A percentile compares a stretch with the other conserved stretches of the same genome.
These are phyloP conservation scores for Laothoe populi DNA, from an alignment of 2,888 invertebrate genomes.

Conservation along the genomic window DNA sequence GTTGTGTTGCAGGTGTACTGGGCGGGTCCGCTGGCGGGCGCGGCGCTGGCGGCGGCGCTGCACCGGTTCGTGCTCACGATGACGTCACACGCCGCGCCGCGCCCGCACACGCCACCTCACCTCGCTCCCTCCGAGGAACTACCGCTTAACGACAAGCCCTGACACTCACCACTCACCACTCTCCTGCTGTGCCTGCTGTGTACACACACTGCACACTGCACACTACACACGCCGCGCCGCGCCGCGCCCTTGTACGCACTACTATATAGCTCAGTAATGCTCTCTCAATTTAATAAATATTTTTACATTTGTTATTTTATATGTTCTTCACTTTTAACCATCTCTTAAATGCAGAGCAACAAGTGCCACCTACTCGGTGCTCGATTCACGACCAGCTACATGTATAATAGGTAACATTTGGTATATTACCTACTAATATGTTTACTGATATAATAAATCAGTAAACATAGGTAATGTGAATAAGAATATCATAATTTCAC, in stretches of 20 bases:
- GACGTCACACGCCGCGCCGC: constrained; percentile 75
- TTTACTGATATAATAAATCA: too few relatives aligned
- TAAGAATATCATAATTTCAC: background rate
- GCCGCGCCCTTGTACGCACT: too few relatives aligned
- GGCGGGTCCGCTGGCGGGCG: constrained; percentile 71
- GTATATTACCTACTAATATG: too few relatives aligned
- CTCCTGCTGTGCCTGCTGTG: too few relatives aligned
- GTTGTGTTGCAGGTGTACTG: constrained; percentile 76
- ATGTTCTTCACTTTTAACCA: too few relatives aligned
- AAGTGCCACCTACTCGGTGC: too few relatives aligned
- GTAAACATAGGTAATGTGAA: too few relatives aligned
- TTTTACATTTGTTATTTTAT: background rate
- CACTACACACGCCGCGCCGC: too few relatives aligned
- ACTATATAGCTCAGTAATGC: background rate
- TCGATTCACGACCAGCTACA: too few relatives aligned
- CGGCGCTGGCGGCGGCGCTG: constrained; percentile 60
- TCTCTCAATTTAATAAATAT: constrained; percentile 16
- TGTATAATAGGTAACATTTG: too few relatives aligned
- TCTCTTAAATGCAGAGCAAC: too few relatives aligned
- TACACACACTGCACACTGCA: background rate
- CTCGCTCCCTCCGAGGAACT: constrained; percentile 77
- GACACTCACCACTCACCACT: constrained; percentile 34
- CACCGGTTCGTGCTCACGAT: constrained; percentile 65
- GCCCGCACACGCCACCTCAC: constrained; percentile 73
- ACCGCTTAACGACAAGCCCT: constrained; percentile 80